Evolutionary conservation across 2,113 vertebrate genomes (phyloP).

Genomic region (Burhinus bistriatus): DNA sequence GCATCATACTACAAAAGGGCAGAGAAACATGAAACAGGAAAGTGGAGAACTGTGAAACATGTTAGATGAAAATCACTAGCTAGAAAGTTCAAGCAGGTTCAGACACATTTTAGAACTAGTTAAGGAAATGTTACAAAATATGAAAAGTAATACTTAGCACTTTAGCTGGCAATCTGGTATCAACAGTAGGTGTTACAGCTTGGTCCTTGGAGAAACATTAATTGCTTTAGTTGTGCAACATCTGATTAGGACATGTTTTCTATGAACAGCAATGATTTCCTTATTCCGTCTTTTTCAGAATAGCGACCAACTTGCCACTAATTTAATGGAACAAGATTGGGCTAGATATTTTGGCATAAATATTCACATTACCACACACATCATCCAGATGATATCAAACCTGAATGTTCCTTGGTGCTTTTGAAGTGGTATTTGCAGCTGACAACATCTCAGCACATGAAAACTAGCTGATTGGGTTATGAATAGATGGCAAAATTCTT

Average conservation of each 20-base stretch:
- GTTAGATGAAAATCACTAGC: not conserved
- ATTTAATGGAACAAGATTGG: not conserved
- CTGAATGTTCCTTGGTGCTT: not conserved
- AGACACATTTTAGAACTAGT: not conserved
- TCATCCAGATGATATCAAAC: not conserved
- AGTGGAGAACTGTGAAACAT: not conserved
- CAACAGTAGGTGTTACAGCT: not conserved
- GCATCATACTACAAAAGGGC: not conserved
- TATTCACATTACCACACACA: not conserved
- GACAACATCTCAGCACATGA: not conserved
- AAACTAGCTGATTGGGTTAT: not conserved
- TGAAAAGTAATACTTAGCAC: not conserved
- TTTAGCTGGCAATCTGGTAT: not conserved
- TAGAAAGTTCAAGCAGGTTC: not conserved
- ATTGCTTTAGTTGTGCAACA: not conserved
- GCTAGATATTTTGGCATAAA: not conserved
- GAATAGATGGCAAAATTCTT: not conserved
- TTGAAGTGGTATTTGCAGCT: not conserved
- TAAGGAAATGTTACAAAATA: not conserved
- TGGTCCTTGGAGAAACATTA: not conserved
- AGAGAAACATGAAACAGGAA: not conserved
- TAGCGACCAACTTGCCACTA: not conserved
- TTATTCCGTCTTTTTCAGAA: not conserved
- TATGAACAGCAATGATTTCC: not conserved
- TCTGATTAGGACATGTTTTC: not conserved